Conservation (phyloP, 1,140 invertebrate species). For the Rhyzopertha dominica region DNA sequence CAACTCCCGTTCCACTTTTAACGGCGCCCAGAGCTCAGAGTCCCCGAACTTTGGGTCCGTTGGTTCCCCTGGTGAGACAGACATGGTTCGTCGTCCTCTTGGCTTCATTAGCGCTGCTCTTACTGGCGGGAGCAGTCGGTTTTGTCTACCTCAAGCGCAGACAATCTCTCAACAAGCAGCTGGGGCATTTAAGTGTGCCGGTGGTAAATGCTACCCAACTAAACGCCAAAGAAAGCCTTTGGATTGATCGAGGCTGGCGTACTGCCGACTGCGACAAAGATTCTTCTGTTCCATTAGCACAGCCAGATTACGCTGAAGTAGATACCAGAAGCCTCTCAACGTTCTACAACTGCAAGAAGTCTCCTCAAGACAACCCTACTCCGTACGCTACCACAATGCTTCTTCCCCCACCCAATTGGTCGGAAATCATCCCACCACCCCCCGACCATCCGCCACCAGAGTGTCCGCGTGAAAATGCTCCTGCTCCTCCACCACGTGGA, state of each 20-base stretch:
- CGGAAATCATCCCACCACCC: slow-evolving; percentile 71
- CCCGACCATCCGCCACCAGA: slow-evolving; percentile 72
- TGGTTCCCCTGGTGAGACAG: slow-evolving; percentile 55
- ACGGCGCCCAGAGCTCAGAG: slow-evolving; percentile 39
- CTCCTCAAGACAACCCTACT: slow-evolving; percentile 65
- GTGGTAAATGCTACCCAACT: slow-evolving; percentile 61
- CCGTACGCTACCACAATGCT: slow-evolving; percentile 79
- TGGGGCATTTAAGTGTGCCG: slow-evolving; percentile 60
- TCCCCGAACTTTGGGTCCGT: slow-evolving; percentile 40
- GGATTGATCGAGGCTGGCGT: slow-evolving; percentile 71
- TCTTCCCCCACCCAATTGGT: slow-evolving; percentile 64
- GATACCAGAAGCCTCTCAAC: slow-evolving; percentile 69
- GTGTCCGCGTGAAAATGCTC: slow-evolving; percentile 37
- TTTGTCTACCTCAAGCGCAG: slow-evolving; percentile 58
- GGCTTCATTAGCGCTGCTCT: slow-evolving; percentile 60
- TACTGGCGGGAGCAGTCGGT: slow-evolving; percentile 60
- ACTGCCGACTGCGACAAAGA: slow-evolving; percentile 63
- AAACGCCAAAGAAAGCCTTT: slow-evolving; percentile 66
- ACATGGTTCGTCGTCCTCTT: slow-evolving; percentile 74
- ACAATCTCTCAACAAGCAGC: slow-evolving; percentile 57
- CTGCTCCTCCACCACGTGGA: slow-evolving; percentile 34
- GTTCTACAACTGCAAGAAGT: slow-evolving; percentile 68
- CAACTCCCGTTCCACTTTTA: slow-evolving; percentile 50
- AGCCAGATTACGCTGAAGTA: slow-evolving; percentile 70
- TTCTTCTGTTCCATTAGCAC: slow-evolving; percentile 43